Conservation (phyloP, 2,888 invertebrate species). For the Stegophylla sp. region DNA sequence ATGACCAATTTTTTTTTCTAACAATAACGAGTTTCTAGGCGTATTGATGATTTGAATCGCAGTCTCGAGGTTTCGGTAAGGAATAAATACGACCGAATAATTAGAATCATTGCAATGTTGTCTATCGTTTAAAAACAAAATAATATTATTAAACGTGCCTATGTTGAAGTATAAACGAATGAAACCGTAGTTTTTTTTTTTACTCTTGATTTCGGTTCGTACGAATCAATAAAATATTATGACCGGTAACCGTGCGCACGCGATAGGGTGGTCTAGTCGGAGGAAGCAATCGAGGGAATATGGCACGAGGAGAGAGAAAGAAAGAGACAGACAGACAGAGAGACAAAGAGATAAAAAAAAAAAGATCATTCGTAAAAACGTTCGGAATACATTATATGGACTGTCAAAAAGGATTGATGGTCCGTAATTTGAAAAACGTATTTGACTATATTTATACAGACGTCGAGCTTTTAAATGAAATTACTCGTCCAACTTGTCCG, state of each 20-base stretch:
- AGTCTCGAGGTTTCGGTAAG: neutral
- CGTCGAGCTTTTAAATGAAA: neutral
- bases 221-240: no score
- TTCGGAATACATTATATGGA: neutral
- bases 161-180: no score
- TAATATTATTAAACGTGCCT: neutral
- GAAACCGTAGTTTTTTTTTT: no score
- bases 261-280: no score
- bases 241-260: no score
- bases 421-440: neutral
- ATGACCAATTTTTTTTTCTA: neutral
- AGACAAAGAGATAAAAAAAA: neutral
- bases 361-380: neutral
- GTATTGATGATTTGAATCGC: neutral
- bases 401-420: conserved; percentile 14
- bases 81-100: neutral
- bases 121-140: neutral
- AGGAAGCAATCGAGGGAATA: neutral
- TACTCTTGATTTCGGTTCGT: no score
- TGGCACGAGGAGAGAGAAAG: no score
- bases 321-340: no score
- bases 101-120: neutral
- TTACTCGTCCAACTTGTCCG: neutral
- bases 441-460: neutral
- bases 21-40: neutral